Percentiles rank a stretch among this genome's conserved stretches.
These are phyloP conservation scores for Solen grandis DNA, from an alignment of 1,140 invertebrate genomes.

Conservation along the genomic window DNA sequence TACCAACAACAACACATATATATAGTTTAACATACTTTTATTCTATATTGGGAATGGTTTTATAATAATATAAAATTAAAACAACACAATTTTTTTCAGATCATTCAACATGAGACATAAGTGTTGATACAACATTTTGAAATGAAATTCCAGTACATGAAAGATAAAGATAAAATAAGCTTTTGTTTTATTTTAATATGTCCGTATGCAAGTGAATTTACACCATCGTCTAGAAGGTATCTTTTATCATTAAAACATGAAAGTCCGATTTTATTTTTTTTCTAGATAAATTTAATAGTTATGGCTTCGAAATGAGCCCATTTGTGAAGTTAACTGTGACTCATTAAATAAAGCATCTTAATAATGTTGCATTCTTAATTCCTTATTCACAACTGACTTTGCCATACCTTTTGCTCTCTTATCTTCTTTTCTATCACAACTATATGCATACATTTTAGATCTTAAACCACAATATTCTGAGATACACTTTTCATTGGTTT, in stretches of 20 bases:
- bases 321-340: conserved; percentile 19
- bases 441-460: conserved; percentile 47
- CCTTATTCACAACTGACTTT: too few relatives aligned
- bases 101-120: too few relatives aligned
- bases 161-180: too few relatives aligned
- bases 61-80: too few relatives aligned
- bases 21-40: too few relatives aligned
- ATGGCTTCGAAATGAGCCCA: conserved; percentile 23
- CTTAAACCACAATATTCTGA: conserved; percentile 32
- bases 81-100: too few relatives aligned
- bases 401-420: conserved; percentile 45
- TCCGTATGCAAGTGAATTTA: conserved; percentile 17
- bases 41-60: too few relatives aligned
- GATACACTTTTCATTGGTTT: conserved; percentile 72
- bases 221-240: conserved; percentile 29
- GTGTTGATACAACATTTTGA: too few relatives aligned
- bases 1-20: too few relatives aligned
- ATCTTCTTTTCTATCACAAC: conserved; percentile 19
- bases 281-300: conserved; percentile 30
- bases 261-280: conserved; percentile 25
- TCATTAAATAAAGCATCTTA: conserved; percentile 31
- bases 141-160: too few relatives aligned
- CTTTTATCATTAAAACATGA: conserved; percentile 43
- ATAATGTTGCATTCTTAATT: conserved; percentile 18
- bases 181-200: too few relatives aligned